Percentiles rank a stretch among this genome's conserved stretches.
phyloP scores from a whole-genome alignment of 2,113 vertebrate species.

The Mastomys natalensis region DNA sequence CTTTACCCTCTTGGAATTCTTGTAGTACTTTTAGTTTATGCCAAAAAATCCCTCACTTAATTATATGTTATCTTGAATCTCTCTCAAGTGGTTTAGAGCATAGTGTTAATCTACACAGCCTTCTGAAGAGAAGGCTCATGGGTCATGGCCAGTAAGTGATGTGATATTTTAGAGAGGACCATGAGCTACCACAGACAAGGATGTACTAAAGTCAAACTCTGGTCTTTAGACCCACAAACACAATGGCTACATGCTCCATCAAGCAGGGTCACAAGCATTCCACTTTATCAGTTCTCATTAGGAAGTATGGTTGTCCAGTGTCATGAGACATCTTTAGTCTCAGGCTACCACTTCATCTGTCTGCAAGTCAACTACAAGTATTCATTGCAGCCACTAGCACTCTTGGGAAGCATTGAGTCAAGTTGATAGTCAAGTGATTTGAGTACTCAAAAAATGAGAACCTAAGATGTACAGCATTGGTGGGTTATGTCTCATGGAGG shows the following conservation, averaged over 20 bases:
- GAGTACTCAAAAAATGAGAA: background rate
- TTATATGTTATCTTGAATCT: conserved; percentile 60
- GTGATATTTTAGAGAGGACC: background rate
- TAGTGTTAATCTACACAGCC: conserved; percentile 22
- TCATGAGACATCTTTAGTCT: background rate
- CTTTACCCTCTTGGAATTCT: conserved; percentile 55
- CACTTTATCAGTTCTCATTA: background rate
- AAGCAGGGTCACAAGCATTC: background rate
- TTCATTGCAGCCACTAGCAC: background rate
- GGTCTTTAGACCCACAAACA: background rate
- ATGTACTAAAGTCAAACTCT: background rate
- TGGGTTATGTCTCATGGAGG: background rate
- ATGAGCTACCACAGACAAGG: background rate
- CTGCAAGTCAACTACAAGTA: background rate
- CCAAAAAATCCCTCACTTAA: conserved; percentile 66
- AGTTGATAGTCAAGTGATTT: background rate
- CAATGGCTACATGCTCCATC: background rate
- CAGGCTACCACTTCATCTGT: background rate
- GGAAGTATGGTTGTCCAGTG: background rate
- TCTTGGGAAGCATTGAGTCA: background rate
- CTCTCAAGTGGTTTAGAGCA: conserved; percentile 55
- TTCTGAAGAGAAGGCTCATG: conserved; percentile 48
- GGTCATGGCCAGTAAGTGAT: background rate
- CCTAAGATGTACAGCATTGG: background rate
- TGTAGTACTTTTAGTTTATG: conserved; percentile 59